Evolutionary conservation across 2,113 vertebrate genomes (phyloP), one percentile per base, ranked within the genome.

Genomic region (Stegastes partitus): DNA sequence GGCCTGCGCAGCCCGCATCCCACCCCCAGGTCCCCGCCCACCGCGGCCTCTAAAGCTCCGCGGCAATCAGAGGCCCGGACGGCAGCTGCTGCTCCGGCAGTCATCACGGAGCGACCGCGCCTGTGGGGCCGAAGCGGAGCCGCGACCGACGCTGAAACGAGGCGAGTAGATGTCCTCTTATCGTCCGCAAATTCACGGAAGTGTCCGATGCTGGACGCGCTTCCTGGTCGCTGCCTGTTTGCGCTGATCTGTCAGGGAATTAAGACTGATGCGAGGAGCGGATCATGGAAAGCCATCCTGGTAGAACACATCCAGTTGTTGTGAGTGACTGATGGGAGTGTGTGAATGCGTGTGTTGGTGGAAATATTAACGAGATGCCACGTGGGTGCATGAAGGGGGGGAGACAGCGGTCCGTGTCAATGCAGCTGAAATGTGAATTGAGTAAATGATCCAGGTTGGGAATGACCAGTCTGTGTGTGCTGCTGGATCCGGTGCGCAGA

Each of bases 1-100:
- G 50, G 51, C 68, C 59, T 66, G 31, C 69, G 1, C 39, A 9
- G 62, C 23, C 76, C 44, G 42, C 37, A 34, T n/a, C 77, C 31
- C 70, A 26, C 70, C 28, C 34, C 44, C 57, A 14, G 67, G 76
- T 69, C 92, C 69, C 90, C 89, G 68, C 90, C 92, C 88, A 61
- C 80, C 56, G 50, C 5, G 14, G 26, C n/a, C 11, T 19, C 57
- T 7, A 25, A 55, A 39, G 65, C 44, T 68, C 73, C 25, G 23
- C 5, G n/a, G 63, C 56, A 49, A 47, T 23, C 11, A 16, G 39
- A 25, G 18, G 11, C 31, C n/a, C 16, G 54, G 6, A 23, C 19
- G 26, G 28, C 56, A 5, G 68, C 68, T 31, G 45, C 50, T 16
- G 4, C 22, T 53, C 56, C 26, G 37, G 21, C 44, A 49, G 47